A percentile compares a stretch with the other conserved stretches of the same genome.
Evolutionary conservation across 2,797 vertebrate genomes (phyloP).

Genomic region (Urocyon cinereoargenteus): DNA sequence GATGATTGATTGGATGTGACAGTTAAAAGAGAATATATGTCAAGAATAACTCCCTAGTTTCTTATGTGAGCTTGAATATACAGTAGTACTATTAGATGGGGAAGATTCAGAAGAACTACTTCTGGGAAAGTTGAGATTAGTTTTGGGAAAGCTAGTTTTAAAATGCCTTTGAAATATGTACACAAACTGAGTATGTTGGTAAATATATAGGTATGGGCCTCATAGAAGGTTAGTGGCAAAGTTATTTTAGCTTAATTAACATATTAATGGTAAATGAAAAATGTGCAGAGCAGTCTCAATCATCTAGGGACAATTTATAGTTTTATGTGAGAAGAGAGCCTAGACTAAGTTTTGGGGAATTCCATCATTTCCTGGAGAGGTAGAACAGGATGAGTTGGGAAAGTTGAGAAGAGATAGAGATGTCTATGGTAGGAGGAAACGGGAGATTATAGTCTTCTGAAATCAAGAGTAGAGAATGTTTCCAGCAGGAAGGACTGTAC

Average conservation of each 20-base stretch:
- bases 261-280: not conserved
- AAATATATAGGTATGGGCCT: not conserved
- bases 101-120: not conserved
- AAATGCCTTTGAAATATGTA: not conserved
- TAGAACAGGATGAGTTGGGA: not conserved
- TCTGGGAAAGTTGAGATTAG: not conserved
- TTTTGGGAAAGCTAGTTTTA: slow-evolving; percentile 11
- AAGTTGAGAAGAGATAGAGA: not conserved
- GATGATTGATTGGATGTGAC: not conserved
- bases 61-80: not conserved
- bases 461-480: not conserved
- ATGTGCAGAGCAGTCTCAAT: not conserved
- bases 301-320: not conserved
- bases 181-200: not conserved
- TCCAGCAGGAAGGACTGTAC: not conserved
- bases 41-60: not conserved
- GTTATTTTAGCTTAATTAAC: slow-evolving; percentile 19
- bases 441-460: not conserved
- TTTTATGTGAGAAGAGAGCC: not conserved
- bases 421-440: not conserved
- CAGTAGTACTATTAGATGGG: not conserved
- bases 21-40: not conserved
- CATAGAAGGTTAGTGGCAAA: not conserved
- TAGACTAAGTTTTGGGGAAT: not conserved
- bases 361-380: not conserved